Percentiles rank a stretch among this genome's conserved stretches.
Evolutionary conservation across 2,113 vertebrate species (phyloP).

Genomic region (Felis chaus): DNA sequence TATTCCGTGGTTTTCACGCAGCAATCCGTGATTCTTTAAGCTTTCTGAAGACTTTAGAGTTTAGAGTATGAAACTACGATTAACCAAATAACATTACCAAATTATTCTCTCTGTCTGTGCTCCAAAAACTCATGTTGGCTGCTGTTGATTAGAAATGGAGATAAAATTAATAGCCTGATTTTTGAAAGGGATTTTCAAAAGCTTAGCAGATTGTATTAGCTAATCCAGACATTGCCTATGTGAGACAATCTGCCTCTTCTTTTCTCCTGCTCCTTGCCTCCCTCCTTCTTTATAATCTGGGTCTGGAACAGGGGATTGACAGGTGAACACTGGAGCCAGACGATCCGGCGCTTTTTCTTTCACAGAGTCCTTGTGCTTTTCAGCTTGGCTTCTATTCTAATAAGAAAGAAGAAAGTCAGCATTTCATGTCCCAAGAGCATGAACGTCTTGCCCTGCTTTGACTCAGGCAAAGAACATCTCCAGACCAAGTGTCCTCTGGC

Average conservation of each 20-base stretch:
- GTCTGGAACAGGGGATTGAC: neutral
- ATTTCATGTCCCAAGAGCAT: neutral
- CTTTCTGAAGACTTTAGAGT: constrained; percentile 7
- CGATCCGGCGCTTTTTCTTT: neutral
- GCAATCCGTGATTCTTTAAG: neutral
- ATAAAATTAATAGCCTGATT: constrained; percentile 76
- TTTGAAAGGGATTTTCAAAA: constrained; percentile 68
- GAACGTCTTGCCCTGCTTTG: constrained; percentile 21
- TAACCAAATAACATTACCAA: constrained; percentile 43
- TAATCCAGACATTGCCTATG: constrained; percentile 50
- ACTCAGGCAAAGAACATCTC: neutral
- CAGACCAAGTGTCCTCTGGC: neutral
- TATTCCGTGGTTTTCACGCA: neutral
- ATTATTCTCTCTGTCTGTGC: constrained; percentile 52
- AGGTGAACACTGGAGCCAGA: neutral
- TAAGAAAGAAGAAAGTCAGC: neutral
- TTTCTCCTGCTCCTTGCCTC: neutral
- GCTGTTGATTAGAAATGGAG: constrained; percentile 66
- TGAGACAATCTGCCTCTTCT: neutral
- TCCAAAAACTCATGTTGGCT: constrained; percentile 47
- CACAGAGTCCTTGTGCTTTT: neutral
- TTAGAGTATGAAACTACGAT: neutral
- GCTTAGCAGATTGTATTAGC: constrained; percentile 66
- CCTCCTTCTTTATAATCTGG: neutral
- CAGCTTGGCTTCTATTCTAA: neutral